Percentiles rank a stretch among this genome's conserved stretches.
Conservation (phyloP, 2,888 invertebrate species). For the Platycheirus albimanus region DNA sequence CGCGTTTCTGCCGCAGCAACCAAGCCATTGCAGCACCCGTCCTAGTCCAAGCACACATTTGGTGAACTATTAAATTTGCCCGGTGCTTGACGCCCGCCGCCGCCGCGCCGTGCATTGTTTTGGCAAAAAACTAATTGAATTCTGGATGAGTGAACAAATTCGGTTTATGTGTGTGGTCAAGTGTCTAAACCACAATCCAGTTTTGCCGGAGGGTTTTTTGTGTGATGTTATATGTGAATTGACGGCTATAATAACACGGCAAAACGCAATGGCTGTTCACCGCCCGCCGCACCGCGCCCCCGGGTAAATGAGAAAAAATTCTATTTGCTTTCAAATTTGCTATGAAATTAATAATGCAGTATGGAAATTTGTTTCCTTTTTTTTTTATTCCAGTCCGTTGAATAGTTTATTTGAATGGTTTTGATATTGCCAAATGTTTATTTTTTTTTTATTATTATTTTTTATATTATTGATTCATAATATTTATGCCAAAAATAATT, state of each 20-base stretch:
- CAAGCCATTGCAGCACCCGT: neutral
- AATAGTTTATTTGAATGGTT: neutral
- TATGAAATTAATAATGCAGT: conserved; percentile 38
- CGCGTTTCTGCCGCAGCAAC: neutral
- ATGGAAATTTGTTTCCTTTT: conserved; percentile 8
- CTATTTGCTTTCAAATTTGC: conserved; percentile 24
- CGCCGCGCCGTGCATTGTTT: conserved; percentile 54
- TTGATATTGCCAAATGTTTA: neutral
- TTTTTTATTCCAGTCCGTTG: neutral
- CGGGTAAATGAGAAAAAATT: conserved; percentile 9
- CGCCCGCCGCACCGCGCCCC: too few species aligned
- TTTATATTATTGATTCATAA: conserved; percentile 20
- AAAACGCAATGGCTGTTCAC: neutral
- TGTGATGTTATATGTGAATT: neutral
- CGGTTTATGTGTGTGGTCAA: conserved; percentile 57
- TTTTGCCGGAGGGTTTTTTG: conserved; percentile 22
- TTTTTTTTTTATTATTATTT: conserved; percentile 18
- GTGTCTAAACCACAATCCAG: conserved; percentile 48
- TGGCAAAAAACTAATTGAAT: conserved; percentile 62
- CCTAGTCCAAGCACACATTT: neutral
- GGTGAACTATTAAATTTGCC: conserved; percentile 6
- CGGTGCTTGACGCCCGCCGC: too few species aligned
- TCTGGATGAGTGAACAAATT: conserved; percentile 54
- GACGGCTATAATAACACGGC: neutral
- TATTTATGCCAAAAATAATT: neutral